Base-by-base conservation (phyloP, 1,140 invertebrate genomes). In the Anadara kagoshimensis region DNA sequence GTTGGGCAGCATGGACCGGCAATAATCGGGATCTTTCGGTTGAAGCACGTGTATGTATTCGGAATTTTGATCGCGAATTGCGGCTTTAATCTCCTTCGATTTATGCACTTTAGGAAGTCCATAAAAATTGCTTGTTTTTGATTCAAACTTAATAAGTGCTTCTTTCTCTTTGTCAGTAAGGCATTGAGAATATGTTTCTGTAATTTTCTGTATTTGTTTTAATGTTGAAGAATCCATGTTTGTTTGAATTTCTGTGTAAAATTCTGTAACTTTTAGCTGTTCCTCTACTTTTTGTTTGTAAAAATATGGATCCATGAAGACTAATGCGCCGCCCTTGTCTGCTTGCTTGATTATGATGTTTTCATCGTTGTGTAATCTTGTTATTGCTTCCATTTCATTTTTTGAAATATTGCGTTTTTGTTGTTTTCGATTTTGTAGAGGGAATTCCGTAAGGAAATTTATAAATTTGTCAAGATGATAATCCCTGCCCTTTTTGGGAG, bases 71-170 rank as follows among this genome's bases (percentile, higher is more conserved):
- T 26, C 43, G 3, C 8, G 59, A 1, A 69, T 36, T 43, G 20
- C 18, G 12, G 58, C 36, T 29, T 69, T 20, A 36, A 69, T 69
- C 49, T 49, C 29, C 29, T 47, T 29, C 10, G 43, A 59, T 59
- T 69, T 59, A 36, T 69, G 67, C 16, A 69, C 20, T 61, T 69
- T 69, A 5, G 67, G 67, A n/a, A 61, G 47, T 4, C 56, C 54
- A 36, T 69, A 69, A 61, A 69, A 69, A 49, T 66, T 66, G 45
- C 47, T 66, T 3, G 65, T 58, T 20, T 68, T 57, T 14, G 11
- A 14, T 14, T 43, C 36, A 57, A 45, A 68, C 54, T 58, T 68
- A 7, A 16, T 47, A 3, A 68, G 22, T 5, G 20, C 20, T 14
- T 58, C 43, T 18, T 5, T 2, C 26, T 58, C 54, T 11, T 68